Conservation (phyloP, 2,797 vertebrate species). For the Heteromormyrus szaboi region DNA sequence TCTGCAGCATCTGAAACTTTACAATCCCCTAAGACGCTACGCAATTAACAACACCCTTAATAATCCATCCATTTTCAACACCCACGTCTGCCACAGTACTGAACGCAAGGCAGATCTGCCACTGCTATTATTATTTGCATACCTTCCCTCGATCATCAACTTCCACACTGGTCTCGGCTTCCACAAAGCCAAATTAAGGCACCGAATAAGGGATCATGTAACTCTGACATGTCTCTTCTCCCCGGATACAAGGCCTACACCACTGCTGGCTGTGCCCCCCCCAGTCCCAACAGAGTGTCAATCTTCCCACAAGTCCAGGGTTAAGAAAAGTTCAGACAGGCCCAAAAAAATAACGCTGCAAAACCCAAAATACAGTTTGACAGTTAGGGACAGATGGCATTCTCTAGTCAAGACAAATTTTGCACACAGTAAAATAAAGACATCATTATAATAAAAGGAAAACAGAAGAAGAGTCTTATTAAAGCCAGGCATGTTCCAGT, state of each 20-base stretch:
- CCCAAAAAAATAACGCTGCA: not conserved
- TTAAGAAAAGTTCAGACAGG: not conserved
- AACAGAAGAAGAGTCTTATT: not conserved
- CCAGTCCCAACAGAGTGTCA: not conserved
- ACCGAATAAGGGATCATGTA: not conserved
- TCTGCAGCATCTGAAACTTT: not conserved
- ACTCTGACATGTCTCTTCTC: not conserved
- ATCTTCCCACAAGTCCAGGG: not conserved
- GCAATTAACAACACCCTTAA: not conserved
- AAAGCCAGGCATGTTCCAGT: not conserved
- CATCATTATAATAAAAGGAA: not conserved
- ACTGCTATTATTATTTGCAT: not conserved
- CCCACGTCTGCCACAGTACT: not conserved
- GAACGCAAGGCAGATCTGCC: not conserved
- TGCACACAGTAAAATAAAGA: not conserved
- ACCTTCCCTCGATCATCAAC: not conserved
- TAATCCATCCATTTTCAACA: not conserved
- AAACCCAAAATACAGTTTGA: not conserved
- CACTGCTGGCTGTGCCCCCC: not conserved
- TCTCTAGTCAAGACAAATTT: not conserved
- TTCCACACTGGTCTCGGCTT: not conserved
- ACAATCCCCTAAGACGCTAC: not conserved
- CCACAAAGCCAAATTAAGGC: conserved; percentile 3
- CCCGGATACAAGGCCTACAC: not conserved
- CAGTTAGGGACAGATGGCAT: not conserved